These are phyloP conservation scores for Melangyna quadrimaculata DNA, from an alignment of 2,888 invertebrate species.

Conservation along the genomic window DNA sequence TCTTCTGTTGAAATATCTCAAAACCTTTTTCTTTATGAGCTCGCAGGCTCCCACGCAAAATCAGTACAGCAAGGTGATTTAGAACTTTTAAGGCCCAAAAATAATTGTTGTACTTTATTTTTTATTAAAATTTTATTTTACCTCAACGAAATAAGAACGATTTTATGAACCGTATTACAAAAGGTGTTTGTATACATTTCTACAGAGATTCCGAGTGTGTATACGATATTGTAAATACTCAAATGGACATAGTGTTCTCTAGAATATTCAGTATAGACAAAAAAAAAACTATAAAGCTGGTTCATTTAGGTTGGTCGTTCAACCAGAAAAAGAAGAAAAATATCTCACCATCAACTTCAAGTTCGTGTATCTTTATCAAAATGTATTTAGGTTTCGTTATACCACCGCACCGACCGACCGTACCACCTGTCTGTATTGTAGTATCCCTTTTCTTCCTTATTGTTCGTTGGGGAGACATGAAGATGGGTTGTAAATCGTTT, in stretches of 20 bases:
- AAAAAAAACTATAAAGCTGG: background rate
- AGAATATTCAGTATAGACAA: too few relatives aligned
- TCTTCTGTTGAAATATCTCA: background rate
- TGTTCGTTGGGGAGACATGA: slow-evolving; percentile 28
- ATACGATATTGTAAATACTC: too few relatives aligned
- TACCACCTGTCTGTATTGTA: slow-evolving; percentile 55
- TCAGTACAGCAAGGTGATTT: slow-evolving; percentile 33
- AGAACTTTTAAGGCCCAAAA: slow-evolving; percentile 60
- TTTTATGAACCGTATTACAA: slow-evolving; percentile 52
- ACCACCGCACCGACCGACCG: too few relatives aligned
- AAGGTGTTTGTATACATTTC: background rate
- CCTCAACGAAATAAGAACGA: slow-evolving; percentile 56
- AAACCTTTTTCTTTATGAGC: slow-evolving; percentile 5
- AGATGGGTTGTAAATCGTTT: slow-evolving; percentile 58
- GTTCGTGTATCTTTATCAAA: background rate
- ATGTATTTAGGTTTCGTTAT: background rate
- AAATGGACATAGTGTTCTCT: background rate
- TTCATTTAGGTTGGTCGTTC: slow-evolving; percentile 44
- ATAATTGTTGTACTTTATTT: slow-evolving; percentile 60
- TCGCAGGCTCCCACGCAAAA: background rate
- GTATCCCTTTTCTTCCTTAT: slow-evolving; percentile 25
- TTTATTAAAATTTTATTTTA: slow-evolving; percentile 67
- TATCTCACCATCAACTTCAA: background rate
- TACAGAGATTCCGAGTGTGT: background rate
- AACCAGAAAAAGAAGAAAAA: background rate